A percentile compares a stretch with the other conserved stretches of the same genome.
Conservation (phyloP, 2,797 vertebrate genomes). For the Numenius phaeopus region DNA sequence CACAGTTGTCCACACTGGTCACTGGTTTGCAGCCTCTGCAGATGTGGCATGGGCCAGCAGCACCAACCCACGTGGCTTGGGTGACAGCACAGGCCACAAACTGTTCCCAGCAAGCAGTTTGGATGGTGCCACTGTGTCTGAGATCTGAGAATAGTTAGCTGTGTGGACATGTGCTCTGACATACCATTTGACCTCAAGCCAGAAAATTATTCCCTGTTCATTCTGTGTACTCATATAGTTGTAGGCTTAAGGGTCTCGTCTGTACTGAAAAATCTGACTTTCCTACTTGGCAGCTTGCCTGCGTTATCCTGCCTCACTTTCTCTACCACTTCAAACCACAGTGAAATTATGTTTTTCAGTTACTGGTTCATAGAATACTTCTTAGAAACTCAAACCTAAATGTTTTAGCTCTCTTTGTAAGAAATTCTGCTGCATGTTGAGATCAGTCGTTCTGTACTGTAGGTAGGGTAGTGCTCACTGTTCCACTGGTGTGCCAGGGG, state of each 20-base stretch:
- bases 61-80: rapidly evolving
- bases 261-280: neutral
- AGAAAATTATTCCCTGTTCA: neutral
- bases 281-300: neutral
- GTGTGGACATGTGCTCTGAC: neutral
- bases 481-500: neutral
- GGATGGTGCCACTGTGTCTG: neutral
- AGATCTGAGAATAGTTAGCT: neutral
- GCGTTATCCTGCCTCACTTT: neutral
- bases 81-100: neutral
- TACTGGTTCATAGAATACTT: neutral
- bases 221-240: neutral
- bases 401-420: neutral
- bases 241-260: neutral
- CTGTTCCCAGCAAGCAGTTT: neutral
- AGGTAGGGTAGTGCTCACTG: neutral
- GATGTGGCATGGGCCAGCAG: rapidly evolving
- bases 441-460: neutral
- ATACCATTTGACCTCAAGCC: neutral
- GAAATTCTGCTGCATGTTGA: neutral
- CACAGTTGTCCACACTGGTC: rapidly evolving
- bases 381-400: neutral
- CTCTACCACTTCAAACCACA: neutral
- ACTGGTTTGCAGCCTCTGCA: neutral
- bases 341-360: neutral